Conservation (phyloP, 1,140 invertebrate species). For the Phocides pigmalion region DNA sequence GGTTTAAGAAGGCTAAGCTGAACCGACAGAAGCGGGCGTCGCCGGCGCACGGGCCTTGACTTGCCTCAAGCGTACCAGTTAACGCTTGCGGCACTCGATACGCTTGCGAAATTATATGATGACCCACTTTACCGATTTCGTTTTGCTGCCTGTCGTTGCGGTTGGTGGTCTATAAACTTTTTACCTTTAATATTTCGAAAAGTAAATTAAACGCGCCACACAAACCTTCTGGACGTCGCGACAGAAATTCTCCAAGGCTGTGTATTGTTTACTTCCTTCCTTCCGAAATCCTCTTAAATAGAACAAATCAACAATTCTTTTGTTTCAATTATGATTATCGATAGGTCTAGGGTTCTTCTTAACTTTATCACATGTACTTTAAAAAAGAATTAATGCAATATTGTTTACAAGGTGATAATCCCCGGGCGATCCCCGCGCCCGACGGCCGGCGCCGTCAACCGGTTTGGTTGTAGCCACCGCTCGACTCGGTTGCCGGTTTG, state of each 20-base stretch:
- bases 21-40: constrained; percentile 52
- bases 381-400: constrained; percentile 72
- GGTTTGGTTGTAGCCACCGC: constrained; percentile 75
- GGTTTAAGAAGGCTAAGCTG: constrained; percentile 31
- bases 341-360: background rate
- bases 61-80: constrained; percentile 76
- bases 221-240: constrained; percentile 25
- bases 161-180: constrained; percentile 67
- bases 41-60: constrained; percentile 67
- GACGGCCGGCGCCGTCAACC: constrained; percentile 75
- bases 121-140: constrained; percentile 81
- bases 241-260: constrained; percentile 13
- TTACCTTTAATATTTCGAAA: constrained; percentile 69
- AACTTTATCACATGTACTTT: background rate
- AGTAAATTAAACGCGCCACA: constrained; percentile 33
- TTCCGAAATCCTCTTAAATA: background rate
- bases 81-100: constrained; percentile 81
- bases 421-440: constrained; percentile 61
- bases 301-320: background rate
- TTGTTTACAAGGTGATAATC: constrained; percentile 81
- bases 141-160: constrained; percentile 70
- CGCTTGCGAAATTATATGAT: constrained; percentile 82
- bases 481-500: constrained; percentile 74
- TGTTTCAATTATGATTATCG: background rate
- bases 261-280: background rate